Conservation (phyloP, 2,113 vertebrate genomes). For the Heterotilapia buettikoferi region DNA sequence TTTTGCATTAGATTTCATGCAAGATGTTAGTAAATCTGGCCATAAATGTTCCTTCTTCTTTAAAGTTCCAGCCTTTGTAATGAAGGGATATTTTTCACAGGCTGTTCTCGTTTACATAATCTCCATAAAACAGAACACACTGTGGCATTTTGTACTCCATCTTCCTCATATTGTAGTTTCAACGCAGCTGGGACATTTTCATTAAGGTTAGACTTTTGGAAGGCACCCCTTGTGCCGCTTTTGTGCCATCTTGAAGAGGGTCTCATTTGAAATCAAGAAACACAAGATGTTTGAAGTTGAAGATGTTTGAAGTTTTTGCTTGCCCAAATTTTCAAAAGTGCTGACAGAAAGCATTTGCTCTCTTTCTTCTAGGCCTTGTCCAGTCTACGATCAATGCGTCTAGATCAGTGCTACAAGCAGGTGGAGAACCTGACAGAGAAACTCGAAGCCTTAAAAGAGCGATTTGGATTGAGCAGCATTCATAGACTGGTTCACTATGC, state of each 20-base stretch:
- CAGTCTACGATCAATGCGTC: constrained; percentile 9
- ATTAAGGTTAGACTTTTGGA: neutral
- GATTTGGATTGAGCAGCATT: constrained; percentile 35
- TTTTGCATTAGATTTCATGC: neutral
- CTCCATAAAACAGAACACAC: neutral
- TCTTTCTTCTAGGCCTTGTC: constrained; percentile 1
- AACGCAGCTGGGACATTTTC: neutral
- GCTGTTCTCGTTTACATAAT: neutral
- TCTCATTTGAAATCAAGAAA: neutral
- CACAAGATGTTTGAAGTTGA: neutral
- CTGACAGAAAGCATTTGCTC: neutral
- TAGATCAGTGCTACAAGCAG: constrained; percentile 34
- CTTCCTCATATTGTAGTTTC: neutral
- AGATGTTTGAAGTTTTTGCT: neutral
- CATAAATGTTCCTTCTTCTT: neutral
- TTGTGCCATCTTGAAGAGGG: neutral
- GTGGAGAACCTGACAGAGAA: constrained; percentile 31
- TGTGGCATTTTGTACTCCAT: neutral
- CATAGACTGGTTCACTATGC: constrained; percentile 38
- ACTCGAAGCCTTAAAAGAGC: neutral
- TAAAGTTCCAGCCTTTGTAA: neutral
- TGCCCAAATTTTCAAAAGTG: neutral
- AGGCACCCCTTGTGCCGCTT: neutral
- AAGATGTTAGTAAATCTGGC: neutral
- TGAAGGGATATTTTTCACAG: neutral